These are phyloP conservation scores for Erebia epiphron DNA, from an alignment of 2,888 invertebrate genomes.

Conservation along the genomic window DNA sequence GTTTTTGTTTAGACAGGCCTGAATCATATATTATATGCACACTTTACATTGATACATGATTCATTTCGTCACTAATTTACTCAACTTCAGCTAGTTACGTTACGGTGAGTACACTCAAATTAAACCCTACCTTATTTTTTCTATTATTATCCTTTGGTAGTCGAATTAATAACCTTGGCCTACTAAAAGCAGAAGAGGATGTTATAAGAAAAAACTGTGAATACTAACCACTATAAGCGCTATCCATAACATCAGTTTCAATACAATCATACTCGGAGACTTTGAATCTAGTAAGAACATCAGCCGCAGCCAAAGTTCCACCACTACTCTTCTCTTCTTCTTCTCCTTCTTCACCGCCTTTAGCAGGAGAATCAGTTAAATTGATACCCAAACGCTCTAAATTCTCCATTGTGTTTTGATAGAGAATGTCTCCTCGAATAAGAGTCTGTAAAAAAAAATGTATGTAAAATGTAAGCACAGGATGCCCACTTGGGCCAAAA, in stretches of 20 bases:
- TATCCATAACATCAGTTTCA: constrained; percentile 70
- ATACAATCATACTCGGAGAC: constrained; percentile 70
- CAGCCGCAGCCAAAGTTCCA: constrained; percentile 65
- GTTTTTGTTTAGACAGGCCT: no score
- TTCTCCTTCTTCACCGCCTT: constrained; percentile 49
- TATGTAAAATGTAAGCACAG: not conserved
- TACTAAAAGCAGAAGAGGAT: no score
- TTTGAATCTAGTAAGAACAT: constrained; percentile 65
- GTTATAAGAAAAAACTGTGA: not conserved
- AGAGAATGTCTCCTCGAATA: constrained; percentile 65
- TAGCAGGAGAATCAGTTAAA: constrained; percentile 41
- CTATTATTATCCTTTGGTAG: no score
- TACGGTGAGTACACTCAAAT: no score
- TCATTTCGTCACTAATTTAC: no score
- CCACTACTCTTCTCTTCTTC: constrained; percentile 51
- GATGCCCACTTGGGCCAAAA: not conserved
- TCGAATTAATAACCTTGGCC: no score
- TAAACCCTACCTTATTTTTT: no score
- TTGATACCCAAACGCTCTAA: constrained; percentile 67
- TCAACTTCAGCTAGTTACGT: no score
- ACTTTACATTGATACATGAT: no score
- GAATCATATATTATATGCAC: no score
- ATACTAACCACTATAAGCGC: constrained; percentile 60
- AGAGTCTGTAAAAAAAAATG: constrained; percentile 24
- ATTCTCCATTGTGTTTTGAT: constrained; percentile 69